Conservation (phyloP, 2,113 vertebrate genomes). For the Cyanocitta stelleri region DNA sequence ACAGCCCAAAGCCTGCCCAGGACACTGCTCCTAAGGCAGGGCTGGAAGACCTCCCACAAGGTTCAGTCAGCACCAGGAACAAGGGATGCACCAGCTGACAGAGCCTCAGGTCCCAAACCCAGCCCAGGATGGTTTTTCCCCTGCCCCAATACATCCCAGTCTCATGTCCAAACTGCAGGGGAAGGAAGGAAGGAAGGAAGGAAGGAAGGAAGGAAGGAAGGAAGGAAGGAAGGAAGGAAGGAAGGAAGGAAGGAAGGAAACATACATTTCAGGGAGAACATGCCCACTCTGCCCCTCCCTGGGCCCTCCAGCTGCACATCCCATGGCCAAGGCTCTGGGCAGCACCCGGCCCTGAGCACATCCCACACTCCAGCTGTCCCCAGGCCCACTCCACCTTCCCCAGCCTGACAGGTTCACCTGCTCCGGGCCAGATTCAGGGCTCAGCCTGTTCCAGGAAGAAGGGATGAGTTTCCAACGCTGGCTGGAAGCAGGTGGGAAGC, state of each 20-base stretch:
- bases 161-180: not conserved
- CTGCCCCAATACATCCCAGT: fast-evolving
- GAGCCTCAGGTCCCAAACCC: not conserved
- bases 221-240: not conserved
- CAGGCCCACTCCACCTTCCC: fast-evolving
- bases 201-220: not conserved
- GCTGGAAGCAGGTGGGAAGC: not conserved
- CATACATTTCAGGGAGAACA: fast-evolving
- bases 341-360: fast-evolving
- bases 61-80: not conserved
- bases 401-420: not conserved
- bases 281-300: fast-evolving
- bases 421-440: fast-evolving
- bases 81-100: fast-evolving
- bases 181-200: no score
- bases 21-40: fast-evolving
- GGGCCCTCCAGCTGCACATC: not conserved
- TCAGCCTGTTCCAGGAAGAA: fast-evolving
- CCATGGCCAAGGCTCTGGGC: fast-evolving
- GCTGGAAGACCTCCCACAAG: not conserved
- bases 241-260: not conserved
- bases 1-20: not conserved
- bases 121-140: not conserved
- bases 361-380: fast-evolving
- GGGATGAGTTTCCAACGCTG: fast-evolving